Evolutionary conservation across 2,888 invertebrate genomes (phyloP), one percentile per base, ranked within the genome.

Genomic region (Drosophila putrida): DNA sequence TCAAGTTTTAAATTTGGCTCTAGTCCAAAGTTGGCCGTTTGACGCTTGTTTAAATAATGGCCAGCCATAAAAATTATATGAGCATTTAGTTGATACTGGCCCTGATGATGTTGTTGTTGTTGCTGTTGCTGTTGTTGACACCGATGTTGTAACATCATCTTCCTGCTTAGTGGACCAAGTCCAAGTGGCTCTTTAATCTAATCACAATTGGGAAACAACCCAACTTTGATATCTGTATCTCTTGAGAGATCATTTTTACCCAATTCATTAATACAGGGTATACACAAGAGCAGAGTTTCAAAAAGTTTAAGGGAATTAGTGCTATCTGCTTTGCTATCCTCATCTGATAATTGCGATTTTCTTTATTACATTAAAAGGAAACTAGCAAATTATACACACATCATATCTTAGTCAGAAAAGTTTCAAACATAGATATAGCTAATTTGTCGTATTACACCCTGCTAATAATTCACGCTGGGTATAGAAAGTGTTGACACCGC

Each of bases 21-120:
- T 62, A 69, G 80, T 69, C 81, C 77, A 73, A 84, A 79, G 69
- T 78, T 86, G 75, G 62, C 54, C 75, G 71, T 80, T 66, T 51
- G 78, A 78, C 82, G 84, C 84, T 75, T 84, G 78, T 87, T 87
- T 87, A 87, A 84, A 87, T 84, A 84, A 84, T 87, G 83, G 78
- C 78, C 67, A 65, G 65, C 75, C 82, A 84, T 84, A 82, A 82
- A 84, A 84, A 82, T 80, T 84, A 80, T 82, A 84, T 87, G 85
- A 74, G 75, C 87, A 72, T 87, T 84, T 87, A 84, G 80, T 80
- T 84, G 82, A 83, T 87, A 84, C 55, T 76, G 63, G 63, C 62
- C 60, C 39, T 50, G 33, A 13, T 51, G 55, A 54, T 36, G 36
- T 31, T 28, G 36, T 13, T 46, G 36, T 11, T 27, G 28, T 11